phyloP scores from a whole-genome alignment of 1,140 invertebrate species.

The Temnothorax longispinosus region DNA sequence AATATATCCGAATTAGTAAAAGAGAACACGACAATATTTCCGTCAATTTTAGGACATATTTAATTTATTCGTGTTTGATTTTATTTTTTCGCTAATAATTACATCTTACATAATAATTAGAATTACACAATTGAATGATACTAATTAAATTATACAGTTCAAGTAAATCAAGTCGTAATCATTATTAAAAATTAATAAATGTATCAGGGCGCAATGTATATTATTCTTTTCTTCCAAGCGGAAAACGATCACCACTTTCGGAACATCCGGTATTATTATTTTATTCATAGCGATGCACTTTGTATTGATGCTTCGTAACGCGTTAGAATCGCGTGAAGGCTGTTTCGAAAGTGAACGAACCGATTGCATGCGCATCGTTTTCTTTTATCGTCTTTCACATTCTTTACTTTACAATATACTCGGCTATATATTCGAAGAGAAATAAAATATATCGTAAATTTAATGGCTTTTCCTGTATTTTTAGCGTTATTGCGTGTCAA shows the following conservation, averaged over 20 bases:
- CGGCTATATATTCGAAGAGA: slow-evolving; percentile 33
- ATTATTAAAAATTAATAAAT: slow-evolving; percentile 15
- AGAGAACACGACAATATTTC: not conserved
- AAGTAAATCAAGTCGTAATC: not conserved
- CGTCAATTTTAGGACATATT: not conserved
- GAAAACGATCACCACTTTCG: slow-evolving; percentile 12
- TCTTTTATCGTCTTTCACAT: not conserved
- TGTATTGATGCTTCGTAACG: not conserved
- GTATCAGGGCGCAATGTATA: not conserved
- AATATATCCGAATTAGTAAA: not conserved
- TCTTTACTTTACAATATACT: not conserved
- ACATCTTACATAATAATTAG: slow-evolving; percentile 4
- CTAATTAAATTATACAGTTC: not conserved
- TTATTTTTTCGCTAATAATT: not conserved
- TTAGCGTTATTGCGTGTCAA: not conserved
- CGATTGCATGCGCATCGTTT: slow-evolving; percentile 16
- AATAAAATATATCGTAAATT: slow-evolving; percentile 72
- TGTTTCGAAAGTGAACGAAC: slow-evolving; percentile 39
- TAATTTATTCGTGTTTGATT: slow-evolving; percentile 5
- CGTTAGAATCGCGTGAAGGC: not conserved
- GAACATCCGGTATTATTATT: slow-evolving; percentile 19
- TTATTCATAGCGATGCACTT: not conserved
- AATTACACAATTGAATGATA: not conserved
- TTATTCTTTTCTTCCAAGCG: not conserved
- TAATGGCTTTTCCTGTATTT: slow-evolving; percentile 52